Base-by-base conservation (phyloP, 2,113 vertebrate species). In the Chaetodon trifascialis region DNA sequence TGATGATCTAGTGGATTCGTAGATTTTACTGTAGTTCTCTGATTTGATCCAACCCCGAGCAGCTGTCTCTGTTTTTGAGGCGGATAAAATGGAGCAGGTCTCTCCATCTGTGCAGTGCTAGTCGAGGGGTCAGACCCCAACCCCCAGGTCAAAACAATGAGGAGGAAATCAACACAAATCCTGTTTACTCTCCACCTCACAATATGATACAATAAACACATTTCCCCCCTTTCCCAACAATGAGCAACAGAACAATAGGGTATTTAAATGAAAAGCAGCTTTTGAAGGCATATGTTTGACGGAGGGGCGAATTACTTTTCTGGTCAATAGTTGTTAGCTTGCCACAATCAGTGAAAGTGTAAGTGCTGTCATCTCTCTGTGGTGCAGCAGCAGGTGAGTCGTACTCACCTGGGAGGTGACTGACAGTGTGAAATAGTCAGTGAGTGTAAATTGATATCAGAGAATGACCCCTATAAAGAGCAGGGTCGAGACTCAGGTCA, bases 81-180 rank as follows among this genome's bases (percentile, higher is more conserved):
- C 34, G 60, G 73, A 73, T 64, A 66, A 85, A 88, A 74, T 76
- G 21, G 80, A 85, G 66, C 80, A 79, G 76, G 69, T 89, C 81
- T 23, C 66, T 91, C 85, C 91, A 91, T 91, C 84, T 91, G 87
- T 86, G 80, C 55, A 14, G 66, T n/a, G n/a, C 56, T 81, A 60
- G 59, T 51, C 25, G 2, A 55, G 69, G 56, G 67, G 30, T 74
- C 78, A 51, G 42, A 84, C 82, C 84, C 79, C 84, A 30, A 86
- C 79, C 82, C 70, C 82, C 60, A 80, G 86, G 80, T 89, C 84
- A 83, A 85, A 86, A 94, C 90, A 93, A 93, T 93, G 86, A 89
- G 74, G 38, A 93, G 88, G 88, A 91, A 94, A 92, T 84, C 86
- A 89, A 89, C 86, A 93, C 86, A 82, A 89, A 92, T 94, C 91